Evolutionary conservation across 2,888 invertebrate genomes (phyloP).

Genomic region (Flexamia atlantica): DNA sequence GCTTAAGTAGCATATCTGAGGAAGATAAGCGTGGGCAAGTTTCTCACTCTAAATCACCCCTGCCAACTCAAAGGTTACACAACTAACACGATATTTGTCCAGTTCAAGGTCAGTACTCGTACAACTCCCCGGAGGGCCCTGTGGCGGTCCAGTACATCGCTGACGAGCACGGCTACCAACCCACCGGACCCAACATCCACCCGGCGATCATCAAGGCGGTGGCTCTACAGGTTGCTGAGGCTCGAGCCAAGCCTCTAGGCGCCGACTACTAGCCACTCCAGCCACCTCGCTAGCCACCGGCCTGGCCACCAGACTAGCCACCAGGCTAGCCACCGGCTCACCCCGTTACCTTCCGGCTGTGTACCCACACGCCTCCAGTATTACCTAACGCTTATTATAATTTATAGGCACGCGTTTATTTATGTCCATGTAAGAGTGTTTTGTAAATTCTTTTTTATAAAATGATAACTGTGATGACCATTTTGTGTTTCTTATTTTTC

Average conservation of each 20-base stretch:
- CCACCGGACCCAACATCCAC: slow-evolving; percentile 70
- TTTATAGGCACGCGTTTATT: slow-evolving; percentile 36
- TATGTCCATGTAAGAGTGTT: slow-evolving; percentile 21
- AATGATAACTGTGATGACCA: slow-evolving; percentile 32
- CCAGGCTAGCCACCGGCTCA: not conserved
- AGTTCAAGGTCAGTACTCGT: slow-evolving; percentile 78
- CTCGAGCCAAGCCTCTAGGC: slow-evolving; percentile 60
- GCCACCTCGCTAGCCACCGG: not conserved
- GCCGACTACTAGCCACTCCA: slow-evolving; percentile 23
- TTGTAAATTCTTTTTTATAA: slow-evolving; percentile 56
- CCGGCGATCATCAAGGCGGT: slow-evolving; percentile 71
- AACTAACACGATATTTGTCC: slow-evolving; percentile 58
- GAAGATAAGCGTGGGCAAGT: too few species aligned
- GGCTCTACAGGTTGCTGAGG: slow-evolving; percentile 70
- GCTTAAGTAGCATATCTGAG: too few species aligned
- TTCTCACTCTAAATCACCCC: too few species aligned
- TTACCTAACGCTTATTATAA: slow-evolving; percentile 51
- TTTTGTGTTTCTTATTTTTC: not conserved
- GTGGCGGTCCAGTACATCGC: slow-evolving; percentile 71
- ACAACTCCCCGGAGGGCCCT: slow-evolving; percentile 78
- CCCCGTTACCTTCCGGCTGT: slow-evolving; percentile 11
- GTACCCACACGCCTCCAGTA: slow-evolving; percentile 35
- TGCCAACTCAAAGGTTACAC: too few species aligned
- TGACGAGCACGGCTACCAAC: slow-evolving; percentile 72
- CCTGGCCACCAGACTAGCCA: slow-evolving; percentile 12